Percentiles rank a stretch among this genome's conserved stretches.
Conservation (phyloP, 2,113 vertebrate genomes). For the Amblyopsis rosae region DNA sequence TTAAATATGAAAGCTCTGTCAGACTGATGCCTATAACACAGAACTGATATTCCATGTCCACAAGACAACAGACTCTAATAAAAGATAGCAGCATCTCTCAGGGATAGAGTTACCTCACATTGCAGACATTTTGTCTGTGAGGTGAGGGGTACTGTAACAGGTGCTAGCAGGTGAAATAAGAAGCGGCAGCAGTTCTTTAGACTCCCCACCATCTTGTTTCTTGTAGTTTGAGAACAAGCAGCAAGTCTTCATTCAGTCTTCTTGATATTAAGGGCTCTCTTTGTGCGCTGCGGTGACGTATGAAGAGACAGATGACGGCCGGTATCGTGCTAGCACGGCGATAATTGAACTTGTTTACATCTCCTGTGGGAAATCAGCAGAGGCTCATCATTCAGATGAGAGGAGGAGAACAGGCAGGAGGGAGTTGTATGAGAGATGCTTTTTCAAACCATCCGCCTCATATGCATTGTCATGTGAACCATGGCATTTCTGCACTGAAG, state of each 20-base stretch:
- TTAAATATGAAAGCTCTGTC: too few species aligned
- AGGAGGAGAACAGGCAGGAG: slow-evolving; percentile 34
- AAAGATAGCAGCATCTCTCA: too few species aligned
- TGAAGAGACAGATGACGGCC: slow-evolving; percentile 31
- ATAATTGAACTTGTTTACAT: slow-evolving; percentile 76
- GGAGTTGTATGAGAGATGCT: slow-evolving; percentile 27
- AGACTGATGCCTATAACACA: too few species aligned
- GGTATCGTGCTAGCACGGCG: slow-evolving; percentile 57
- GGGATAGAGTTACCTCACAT: too few species aligned
- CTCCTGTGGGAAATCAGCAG: slow-evolving; percentile 75
- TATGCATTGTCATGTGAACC: slow-evolving; percentile 16
- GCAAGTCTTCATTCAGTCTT: not conserved
- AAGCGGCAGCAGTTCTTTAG: too few species aligned
- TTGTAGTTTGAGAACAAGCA: slow-evolving; percentile 12
- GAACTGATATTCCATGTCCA: too few species aligned
- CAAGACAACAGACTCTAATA: too few species aligned
- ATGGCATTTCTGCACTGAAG: slow-evolving; percentile 10
- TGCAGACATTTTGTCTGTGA: not conserved
- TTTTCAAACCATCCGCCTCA: slow-evolving; percentile 42
- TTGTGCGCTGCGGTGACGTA: not conserved
- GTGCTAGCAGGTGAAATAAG: too few species aligned
- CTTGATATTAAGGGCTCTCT: not conserved
- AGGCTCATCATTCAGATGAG: slow-evolving; percentile 61
- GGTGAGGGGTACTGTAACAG: not conserved
- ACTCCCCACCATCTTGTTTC: not conserved